These are phyloP conservation scores for Asbolus verrucosus DNA, from an alignment of 1,140 invertebrate species.

Conservation along the genomic window DNA sequence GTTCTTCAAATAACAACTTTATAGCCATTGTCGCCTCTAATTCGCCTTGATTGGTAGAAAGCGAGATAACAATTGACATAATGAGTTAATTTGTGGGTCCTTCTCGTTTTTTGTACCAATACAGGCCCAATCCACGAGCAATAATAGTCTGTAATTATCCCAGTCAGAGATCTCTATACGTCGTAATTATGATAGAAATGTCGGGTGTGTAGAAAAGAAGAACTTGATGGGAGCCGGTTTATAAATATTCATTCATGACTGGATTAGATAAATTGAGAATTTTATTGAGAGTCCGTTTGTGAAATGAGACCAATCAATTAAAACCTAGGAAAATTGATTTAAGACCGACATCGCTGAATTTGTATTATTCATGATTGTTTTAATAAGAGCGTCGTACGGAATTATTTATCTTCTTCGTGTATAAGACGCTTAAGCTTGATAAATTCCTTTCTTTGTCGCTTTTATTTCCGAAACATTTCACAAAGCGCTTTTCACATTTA, in stretches of 20 bases:
- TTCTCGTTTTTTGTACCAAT: neutral
- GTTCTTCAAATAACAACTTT: conserved; percentile 15
- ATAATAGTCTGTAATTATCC: neutral
- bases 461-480: conserved; percentile 17
- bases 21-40: conserved; percentile 20
- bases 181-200: conserved; percentile 29
- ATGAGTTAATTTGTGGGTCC: conserved; percentile 30
- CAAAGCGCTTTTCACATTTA: conserved; percentile 13
- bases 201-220: neutral
- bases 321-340: neutral
- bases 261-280: conserved; percentile 31
- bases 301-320: conserved; percentile 19
- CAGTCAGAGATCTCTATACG: neutral
- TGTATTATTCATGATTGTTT: conserved; percentile 5
- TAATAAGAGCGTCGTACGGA: neutral
- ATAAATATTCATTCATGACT: conserved; percentile 24
- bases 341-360: neutral
- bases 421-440: neutral
- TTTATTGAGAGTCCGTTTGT: conserved; percentile 7
- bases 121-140: neutral
- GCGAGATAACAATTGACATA: conserved; percentile 8
- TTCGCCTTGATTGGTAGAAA: conserved; percentile 28
- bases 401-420: neutral
- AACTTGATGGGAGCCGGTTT: neutral
- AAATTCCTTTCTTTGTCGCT: conserved; percentile 15